phyloP scores from a whole-genome alignment of 2,888 invertebrate species.

The Yponomeuta evonymella region DNA sequence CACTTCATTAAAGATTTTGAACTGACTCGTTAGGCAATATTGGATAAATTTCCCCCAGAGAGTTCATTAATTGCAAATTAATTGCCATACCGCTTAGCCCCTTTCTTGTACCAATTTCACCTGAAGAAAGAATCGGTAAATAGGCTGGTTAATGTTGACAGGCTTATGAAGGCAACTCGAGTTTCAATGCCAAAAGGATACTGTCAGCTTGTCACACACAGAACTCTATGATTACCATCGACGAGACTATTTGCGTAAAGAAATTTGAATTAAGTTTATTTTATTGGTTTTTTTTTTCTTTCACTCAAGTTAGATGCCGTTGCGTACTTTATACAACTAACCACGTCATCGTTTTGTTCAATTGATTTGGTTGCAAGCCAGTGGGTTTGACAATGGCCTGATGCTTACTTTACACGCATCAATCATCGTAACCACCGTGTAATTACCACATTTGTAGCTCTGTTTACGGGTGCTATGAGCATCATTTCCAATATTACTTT shows the following conservation, averaged over 20 bases:
- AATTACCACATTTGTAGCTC: background rate
- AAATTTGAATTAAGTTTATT: background rate
- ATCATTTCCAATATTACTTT: too few species aligned
- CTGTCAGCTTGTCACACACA: constrained; percentile 1
- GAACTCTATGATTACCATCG: background rate
- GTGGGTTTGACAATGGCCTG: background rate
- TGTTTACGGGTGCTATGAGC: too few species aligned
- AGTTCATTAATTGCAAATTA: constrained; percentile 68
- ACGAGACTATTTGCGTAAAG: background rate
- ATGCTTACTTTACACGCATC: background rate
- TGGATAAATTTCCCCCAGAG: constrained; percentile 58
- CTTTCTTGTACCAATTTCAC: constrained; percentile 40
- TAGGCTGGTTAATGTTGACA: background rate
- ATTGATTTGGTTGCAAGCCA: background rate
- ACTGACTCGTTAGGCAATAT: constrained; percentile 57
- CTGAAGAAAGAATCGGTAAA: background rate
- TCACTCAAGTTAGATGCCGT: background rate
- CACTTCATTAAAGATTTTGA: constrained; percentile 41
- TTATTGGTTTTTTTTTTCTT: background rate
- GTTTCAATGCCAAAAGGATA: background rate
- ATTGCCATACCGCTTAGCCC: constrained; percentile 68
- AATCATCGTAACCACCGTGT: background rate
- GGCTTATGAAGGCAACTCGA: background rate
- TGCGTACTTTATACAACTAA: background rate
- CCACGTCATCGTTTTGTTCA: background rate